Evolutionary conservation across 1,140 invertebrate species (phyloP).

Genomic region (Pararge aegeria): DNA sequence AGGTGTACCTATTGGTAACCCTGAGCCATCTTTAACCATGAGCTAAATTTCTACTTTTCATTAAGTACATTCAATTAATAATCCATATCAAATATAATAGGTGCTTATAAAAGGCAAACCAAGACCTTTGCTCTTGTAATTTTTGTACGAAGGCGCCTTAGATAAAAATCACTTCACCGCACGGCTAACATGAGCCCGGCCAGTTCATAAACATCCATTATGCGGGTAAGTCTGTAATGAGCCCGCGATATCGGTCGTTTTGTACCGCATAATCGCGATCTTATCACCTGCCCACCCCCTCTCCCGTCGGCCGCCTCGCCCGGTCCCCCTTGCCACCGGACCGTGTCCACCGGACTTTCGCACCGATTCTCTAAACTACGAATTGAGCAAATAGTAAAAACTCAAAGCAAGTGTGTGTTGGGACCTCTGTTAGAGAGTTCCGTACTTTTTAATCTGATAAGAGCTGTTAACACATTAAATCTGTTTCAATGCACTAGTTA

Average conservation of each 20-base stretch:
- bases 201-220: conserved; percentile 56
- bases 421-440: neutral
- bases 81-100: too few species aligned
- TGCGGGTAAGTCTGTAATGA: conserved; percentile 59
- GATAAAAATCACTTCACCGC: conserved; percentile 24
- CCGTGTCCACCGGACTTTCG: conserved; percentile 37
- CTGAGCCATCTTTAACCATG: too few species aligned
- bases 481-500: too few species aligned
- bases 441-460: neutral
- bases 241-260: conserved; percentile 66
- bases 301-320: conserved; percentile 33
- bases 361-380: conserved; percentile 34
- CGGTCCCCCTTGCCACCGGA: conserved; percentile 29
- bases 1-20: too few species aligned
- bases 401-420: neutral
- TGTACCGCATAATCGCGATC: conserved; percentile 72
- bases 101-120: too few species aligned
- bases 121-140: neutral
- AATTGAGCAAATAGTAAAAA: conserved; percentile 11
- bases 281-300: conserved; percentile 43
- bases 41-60: too few species aligned
- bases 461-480: too few species aligned
- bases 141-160: conserved; percentile 22
- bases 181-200: conserved; percentile 27
- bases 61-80: too few species aligned